These are phyloP conservation scores for Tachyglossus aculeatus DNA, from an alignment of 2,797 vertebrate genomes.

Conservation along the genomic window DNA sequence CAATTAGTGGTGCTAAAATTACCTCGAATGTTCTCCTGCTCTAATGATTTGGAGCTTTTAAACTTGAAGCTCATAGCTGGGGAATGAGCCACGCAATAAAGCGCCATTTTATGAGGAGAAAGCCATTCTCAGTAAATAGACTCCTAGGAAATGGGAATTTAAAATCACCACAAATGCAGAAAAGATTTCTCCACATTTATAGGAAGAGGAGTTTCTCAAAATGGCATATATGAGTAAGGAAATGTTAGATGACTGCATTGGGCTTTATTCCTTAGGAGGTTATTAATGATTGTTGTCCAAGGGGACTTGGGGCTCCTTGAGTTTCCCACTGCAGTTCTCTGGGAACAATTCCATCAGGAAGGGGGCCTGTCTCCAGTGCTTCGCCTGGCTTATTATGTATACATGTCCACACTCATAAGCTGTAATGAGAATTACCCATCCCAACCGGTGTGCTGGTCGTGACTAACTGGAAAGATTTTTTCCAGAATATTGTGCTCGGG, in stretches of 20 bases:
- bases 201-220: background rate
- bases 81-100: background rate
- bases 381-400: background rate
- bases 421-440: background rate
- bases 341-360: fast-evolving
- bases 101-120: conserved; percentile 5
- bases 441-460: background rate
- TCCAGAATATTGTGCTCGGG: conserved; percentile 33
- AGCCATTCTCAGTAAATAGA: background rate
- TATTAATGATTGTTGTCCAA: background rate
- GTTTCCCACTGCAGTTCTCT: fast-evolving
- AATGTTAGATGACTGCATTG: too few species aligned
- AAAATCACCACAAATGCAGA: background rate
- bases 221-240: too few species aligned
- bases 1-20: conserved; percentile 58
- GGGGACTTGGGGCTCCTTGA: background rate
- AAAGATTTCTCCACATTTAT: background rate
- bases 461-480: conserved; percentile 8
- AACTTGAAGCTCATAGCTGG: background rate
- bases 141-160: background rate
- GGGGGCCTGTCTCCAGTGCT: fast-evolving
- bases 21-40: conserved; percentile 19
- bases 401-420: background rate
- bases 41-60: conserved; percentile 21
- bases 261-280: background rate